Evolutionary conservation across 2,797 vertebrate species (phyloP).

Genomic region (Cyclopterus lumpus): DNA sequence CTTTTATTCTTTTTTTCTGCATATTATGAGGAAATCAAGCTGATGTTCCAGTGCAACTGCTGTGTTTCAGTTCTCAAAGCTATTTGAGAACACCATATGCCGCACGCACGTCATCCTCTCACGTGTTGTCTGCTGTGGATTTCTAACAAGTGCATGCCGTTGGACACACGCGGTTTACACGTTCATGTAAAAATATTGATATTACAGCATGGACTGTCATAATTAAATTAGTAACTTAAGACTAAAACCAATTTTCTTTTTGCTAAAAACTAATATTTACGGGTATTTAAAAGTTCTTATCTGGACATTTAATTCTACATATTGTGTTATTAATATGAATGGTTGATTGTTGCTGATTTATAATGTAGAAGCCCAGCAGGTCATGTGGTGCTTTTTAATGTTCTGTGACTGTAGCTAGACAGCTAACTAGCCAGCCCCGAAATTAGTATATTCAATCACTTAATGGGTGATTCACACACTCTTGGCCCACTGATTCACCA

Average conservation of each 20-base stretch:
- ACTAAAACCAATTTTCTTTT: not conserved
- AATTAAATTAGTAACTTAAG: not conserved
- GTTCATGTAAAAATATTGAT: not conserved
- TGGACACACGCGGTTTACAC: not conserved
- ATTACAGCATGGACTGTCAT: not conserved
- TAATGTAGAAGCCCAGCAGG: too few species aligned
- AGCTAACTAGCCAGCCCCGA: too few species aligned
- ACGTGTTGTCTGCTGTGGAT: not conserved
- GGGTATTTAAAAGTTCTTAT: not conserved
- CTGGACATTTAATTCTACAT: not conserved
- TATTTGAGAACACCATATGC: slow-evolving; percentile 1
- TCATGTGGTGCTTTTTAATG: too few species aligned
- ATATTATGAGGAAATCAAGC: slow-evolving; percentile 8
- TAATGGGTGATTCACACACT: too few species aligned
- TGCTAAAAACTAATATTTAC: not conserved
- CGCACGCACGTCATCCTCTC: not conserved
- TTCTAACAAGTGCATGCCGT: not conserved
- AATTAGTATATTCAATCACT: too few species aligned
- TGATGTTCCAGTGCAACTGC: not conserved
- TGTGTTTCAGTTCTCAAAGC: not conserved
- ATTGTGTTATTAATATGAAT: not conserved
- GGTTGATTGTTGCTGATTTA: not conserved
- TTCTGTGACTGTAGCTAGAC: too few species aligned
- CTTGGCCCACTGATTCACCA: too few species aligned
- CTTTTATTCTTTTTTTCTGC: not conserved